These are phyloP conservation scores for Aricia artaxerxes DNA, from an alignment of 2,888 invertebrate species.

Conservation along the genomic window DNA sequence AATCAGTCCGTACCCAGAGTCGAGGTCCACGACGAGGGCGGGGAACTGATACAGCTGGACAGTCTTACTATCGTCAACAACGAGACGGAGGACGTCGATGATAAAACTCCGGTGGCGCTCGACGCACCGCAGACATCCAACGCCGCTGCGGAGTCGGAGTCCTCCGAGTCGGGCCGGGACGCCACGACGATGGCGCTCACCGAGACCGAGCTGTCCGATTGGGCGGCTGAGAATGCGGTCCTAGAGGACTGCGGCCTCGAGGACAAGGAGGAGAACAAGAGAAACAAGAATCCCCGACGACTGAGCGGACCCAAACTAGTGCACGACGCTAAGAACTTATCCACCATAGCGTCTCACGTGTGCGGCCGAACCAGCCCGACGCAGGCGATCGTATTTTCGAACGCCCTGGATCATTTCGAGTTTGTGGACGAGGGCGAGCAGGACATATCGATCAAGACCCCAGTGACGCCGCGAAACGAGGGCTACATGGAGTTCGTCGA, in stretches of 20 bases:
- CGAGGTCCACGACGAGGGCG: conserved; percentile 86
- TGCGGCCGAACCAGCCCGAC: conserved; percentile 65
- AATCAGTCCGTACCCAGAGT: conserved; percentile 83
- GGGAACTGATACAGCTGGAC: conserved; percentile 83
- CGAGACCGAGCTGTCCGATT: conserved; percentile 93
- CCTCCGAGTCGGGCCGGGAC: conserved; percentile 86
- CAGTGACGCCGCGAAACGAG: conserved; percentile 58
- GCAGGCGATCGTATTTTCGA: conserved; percentile 61
- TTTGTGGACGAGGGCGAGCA: conserved; percentile 93
- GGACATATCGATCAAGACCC: conserved; percentile 84
- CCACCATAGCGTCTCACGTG: conserved; percentile 65
- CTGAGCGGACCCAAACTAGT: conserved; percentile 64
- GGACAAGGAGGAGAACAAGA: conserved; percentile 60
- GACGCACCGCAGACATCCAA: conserved; percentile 66
- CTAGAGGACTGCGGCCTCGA: conserved; percentile 85
- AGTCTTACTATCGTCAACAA: conserved; percentile 77
- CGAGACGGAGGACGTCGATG: conserved; percentile 54
- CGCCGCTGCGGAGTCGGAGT: conserved; percentile 68
- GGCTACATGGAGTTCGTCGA: conserved; percentile 73
- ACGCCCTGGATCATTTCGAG: conserved; percentile 89
- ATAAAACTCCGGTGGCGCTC: conserved; percentile 56
- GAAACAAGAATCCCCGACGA: conserved; percentile 59
- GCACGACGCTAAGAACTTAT: conserved; percentile 68
- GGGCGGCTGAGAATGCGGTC: conserved; percentile 90
- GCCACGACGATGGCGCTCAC: conserved; percentile 87